phyloP scores from a whole-genome alignment of 2,888 invertebrate genomes.

The Trachelus tabidus region DNA sequence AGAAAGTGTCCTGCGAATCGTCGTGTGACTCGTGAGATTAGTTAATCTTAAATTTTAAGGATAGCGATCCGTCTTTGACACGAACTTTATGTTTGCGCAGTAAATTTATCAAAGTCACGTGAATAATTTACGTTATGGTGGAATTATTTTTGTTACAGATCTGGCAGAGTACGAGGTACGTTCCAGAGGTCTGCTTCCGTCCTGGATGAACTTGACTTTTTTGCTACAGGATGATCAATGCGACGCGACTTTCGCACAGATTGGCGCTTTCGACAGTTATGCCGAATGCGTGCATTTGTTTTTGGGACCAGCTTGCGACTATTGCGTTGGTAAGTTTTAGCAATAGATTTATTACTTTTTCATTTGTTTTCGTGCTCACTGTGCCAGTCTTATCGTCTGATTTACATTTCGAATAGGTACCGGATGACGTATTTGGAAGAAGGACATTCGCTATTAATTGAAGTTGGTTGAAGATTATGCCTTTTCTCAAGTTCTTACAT shows the following conservation, averaged over 20 bases:
- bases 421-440: no score
- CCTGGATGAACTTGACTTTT: constrained; percentile 72
- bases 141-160: constrained; percentile 60
- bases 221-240: constrained; percentile 78
- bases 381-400: no score
- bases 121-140: not conserved
- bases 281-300: constrained; percentile 81
- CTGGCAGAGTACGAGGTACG: constrained; percentile 72
- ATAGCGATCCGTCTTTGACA: not conserved
- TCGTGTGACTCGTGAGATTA: not conserved
- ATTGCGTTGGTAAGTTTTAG: constrained; percentile 77
- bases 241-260: constrained; percentile 78
- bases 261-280: constrained; percentile 79
- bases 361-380: not conserved
- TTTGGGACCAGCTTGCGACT: constrained; percentile 86
- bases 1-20: not conserved
- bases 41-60: not conserved
- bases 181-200: constrained; percentile 69
- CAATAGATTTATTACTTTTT: not conserved
- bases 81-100: not conserved
- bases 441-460: constrained; percentile 3
- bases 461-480: not conserved
- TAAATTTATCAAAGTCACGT: not conserved
- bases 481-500: no score
- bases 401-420: no score